These are phyloP conservation scores for Lycocorax pyrrhopterus DNA, from an alignment of 2,113 vertebrate genomes.

Conservation along the genomic window DNA sequence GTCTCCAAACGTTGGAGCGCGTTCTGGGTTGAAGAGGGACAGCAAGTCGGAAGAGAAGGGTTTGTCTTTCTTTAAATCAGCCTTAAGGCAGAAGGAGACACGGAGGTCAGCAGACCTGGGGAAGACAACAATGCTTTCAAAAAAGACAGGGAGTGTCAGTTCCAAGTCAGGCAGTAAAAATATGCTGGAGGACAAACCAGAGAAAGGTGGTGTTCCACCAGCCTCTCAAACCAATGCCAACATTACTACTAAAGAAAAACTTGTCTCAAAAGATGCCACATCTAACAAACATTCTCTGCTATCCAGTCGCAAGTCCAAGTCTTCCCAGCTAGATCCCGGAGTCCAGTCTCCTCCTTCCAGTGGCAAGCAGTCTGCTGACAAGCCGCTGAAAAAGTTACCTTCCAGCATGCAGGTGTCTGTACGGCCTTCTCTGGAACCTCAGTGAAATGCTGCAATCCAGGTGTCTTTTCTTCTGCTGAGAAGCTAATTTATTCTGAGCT, in stretches of 20 bases:
- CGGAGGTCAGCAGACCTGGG: slow-evolving; percentile 92
- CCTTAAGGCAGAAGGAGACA: slow-evolving; percentile 92
- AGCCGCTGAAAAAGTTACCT: slow-evolving; percentile 81
- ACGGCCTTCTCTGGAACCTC: slow-evolving; percentile 86
- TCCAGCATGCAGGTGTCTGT: slow-evolving; percentile 89
- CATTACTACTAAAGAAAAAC: slow-evolving; percentile 67
- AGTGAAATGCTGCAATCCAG: slow-evolving; percentile 77
- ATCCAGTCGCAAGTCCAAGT: slow-evolving; percentile 85
- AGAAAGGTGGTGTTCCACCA: slow-evolving; percentile 33
- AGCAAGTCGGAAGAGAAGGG: slow-evolving; percentile 95
- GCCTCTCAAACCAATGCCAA: slow-evolving; percentile 46
- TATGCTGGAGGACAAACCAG: slow-evolving; percentile 44
- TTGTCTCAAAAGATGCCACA: slow-evolving; percentile 73
- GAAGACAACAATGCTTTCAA: slow-evolving; percentile 84
- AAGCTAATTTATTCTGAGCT: slow-evolving; percentile 80
- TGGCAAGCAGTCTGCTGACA: slow-evolving; percentile 82
- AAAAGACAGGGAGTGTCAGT: slow-evolving; percentile 78
- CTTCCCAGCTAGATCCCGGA: slow-evolving; percentile 81
- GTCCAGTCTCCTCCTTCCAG: slow-evolving; percentile 76
- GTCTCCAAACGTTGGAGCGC: slow-evolving; percentile 75
- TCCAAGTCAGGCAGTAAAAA: slow-evolving; percentile 75
- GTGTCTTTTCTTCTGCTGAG: slow-evolving; percentile 75
- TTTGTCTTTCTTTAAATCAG: slow-evolving; percentile 92
- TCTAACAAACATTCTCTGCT: slow-evolving; percentile 85
- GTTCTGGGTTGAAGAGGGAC: slow-evolving; percentile 80